A percentile compares a stretch with the other conserved stretches of the same genome.
Conservation (phyloP, 2,888 invertebrate genomes). For the Drosophila buzzatii region DNA sequence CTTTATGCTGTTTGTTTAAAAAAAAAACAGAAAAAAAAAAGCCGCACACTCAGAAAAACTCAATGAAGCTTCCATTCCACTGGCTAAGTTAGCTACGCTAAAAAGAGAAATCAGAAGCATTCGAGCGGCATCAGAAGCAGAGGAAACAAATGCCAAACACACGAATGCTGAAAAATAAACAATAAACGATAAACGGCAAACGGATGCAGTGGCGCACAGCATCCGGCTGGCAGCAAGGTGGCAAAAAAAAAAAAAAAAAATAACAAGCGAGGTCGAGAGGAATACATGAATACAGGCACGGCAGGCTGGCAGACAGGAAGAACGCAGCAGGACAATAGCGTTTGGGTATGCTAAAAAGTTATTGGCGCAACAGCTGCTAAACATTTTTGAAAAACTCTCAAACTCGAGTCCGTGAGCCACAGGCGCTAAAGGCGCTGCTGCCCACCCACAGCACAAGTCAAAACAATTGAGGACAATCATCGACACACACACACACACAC, state of each 20-base stretch:
- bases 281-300: conserved; percentile 25
- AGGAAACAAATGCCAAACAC: conserved; percentile 59
- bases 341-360: conserved; percentile 71
- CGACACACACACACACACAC: conserved; percentile 27
- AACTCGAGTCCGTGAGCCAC: conserved; percentile 27
- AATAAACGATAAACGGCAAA: conserved; percentile 56
- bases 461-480: conserved; percentile 83
- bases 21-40: not conserved
- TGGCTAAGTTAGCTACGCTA: conserved; percentile 4
- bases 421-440: conserved; percentile 9
- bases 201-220: conserved; percentile 69
- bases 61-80: conserved; percentile 8
- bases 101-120: conserved; percentile 11
- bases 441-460: conserved; percentile 53
- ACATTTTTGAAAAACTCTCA: conserved; percentile 43
- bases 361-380: conserved; percentile 70
- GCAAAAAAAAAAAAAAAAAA: conserved; percentile 25
- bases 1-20: too few relatives aligned
- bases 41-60: not conserved
- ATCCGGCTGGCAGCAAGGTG: conserved; percentile 68
- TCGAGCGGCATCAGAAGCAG: conserved; percentile 35
- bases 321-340: conserved; percentile 33
- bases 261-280: not conserved
- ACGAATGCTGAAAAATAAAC: conserved; percentile 37
- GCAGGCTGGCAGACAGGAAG: conserved; percentile 31